Conservation (phyloP, 2,888 invertebrate genomes). For the Endomychus coccineus region DNA sequence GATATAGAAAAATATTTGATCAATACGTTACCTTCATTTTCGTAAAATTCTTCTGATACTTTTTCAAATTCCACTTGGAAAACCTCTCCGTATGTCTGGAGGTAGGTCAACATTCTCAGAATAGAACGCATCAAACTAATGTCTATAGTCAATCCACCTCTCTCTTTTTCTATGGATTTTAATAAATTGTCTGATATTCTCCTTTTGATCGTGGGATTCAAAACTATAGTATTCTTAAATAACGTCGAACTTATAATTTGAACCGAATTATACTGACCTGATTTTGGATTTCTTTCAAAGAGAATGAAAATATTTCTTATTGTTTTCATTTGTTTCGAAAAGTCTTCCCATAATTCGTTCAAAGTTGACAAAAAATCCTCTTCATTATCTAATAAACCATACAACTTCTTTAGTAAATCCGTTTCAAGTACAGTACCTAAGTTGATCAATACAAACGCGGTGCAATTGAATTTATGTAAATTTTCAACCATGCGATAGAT, state of each 20-base stretch:
- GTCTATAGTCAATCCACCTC: constrained; percentile 82
- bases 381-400: constrained; percentile 74
- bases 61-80: constrained; percentile 80
- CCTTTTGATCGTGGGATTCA: constrained; percentile 75
- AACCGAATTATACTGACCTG: constrained; percentile 83
- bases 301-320: constrained; percentile 95
- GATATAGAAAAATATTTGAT: constrained; percentile 85
- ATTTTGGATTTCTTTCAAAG: constrained; percentile 88
- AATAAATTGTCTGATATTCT: constrained; percentile 85
- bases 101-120: constrained; percentile 86
- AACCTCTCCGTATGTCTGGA: constrained; percentile 81
- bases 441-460: constrained; percentile 76
- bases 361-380: constrained; percentile 84
- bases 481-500: constrained; percentile 92
- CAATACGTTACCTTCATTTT: constrained; percentile 78
- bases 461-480: constrained; percentile 92
- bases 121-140: constrained; percentile 82
- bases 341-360: constrained; percentile 87
- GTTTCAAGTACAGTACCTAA: constrained; percentile 72
- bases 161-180: constrained; percentile 79
- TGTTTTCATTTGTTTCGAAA: constrained; percentile 93
- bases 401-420: constrained; percentile 78
- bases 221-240: constrained; percentile 84
- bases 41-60: constrained; percentile 83
- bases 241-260: constrained; percentile 90